A percentile compares a stretch with the other conserved stretches of the same genome.
These are phyloP conservation scores for Gastracanthus pulcherrimus DNA, from an alignment of 2,888 invertebrate species.

Conservation along the genomic window DNA sequence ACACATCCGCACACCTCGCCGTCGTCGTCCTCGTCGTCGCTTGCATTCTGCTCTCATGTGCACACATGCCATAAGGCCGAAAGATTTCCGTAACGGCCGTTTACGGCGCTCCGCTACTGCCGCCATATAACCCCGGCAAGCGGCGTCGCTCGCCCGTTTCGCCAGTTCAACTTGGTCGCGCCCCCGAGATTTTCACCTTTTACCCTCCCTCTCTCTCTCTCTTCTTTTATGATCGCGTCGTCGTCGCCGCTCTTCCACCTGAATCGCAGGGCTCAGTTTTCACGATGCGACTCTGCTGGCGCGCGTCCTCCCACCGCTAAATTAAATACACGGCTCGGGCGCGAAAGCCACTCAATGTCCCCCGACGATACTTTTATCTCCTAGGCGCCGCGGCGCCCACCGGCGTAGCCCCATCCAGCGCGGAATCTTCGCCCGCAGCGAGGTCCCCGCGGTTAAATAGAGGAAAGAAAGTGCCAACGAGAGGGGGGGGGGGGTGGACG, in stretches of 20 bases:
- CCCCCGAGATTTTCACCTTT: conserved; percentile 51
- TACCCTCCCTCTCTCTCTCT: neutral
- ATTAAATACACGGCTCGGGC: conserved; percentile 43
- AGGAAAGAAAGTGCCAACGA: neutral
- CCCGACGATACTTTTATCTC: conserved; percentile 46
- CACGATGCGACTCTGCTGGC: neutral
- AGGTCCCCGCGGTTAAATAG: neutral
- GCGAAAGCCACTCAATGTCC: conserved; percentile 44
- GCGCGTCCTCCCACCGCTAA: conserved; percentile 15
- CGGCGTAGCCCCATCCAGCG: neutral
- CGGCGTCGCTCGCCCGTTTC: conserved; percentile 45
- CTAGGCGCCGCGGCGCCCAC: neutral
- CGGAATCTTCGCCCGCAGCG: conserved; percentile 3
- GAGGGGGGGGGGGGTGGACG: neutral
- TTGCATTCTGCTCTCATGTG: conserved; percentile 19
- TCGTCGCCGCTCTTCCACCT: neutral
- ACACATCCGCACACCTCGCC: too few species aligned
- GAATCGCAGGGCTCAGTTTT: conserved; percentile 34
- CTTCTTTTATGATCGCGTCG: conserved; percentile 9
- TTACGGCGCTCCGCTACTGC: conserved; percentile 42
- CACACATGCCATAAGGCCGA: conserved; percentile 38
- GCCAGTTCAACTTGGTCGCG: neutral
- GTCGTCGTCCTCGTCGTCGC: neutral
- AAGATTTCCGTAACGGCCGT: conserved; percentile 59
- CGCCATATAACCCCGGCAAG: conserved; percentile 5